A percentile compares a stretch with the other conserved stretches of the same genome.
phyloP scores from a whole-genome alignment of 2,113 vertebrate species.

The Carettochelys insculpta region DNA sequence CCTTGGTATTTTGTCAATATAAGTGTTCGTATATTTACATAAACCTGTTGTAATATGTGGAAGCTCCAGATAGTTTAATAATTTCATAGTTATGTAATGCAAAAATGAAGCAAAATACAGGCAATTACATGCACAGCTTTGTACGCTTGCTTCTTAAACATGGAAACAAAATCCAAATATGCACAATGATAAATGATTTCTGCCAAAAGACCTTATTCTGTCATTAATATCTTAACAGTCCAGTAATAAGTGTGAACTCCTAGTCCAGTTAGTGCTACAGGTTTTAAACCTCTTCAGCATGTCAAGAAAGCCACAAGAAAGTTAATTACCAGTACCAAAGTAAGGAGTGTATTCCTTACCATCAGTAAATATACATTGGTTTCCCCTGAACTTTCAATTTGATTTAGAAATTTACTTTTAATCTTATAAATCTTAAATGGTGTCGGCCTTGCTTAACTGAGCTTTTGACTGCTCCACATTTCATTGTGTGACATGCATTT shows the following conservation, averaged over 20 bases:
- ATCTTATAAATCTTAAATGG: background rate
- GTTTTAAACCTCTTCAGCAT: background rate
- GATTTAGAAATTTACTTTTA: slow-evolving; percentile 5
- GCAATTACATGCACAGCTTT: background rate
- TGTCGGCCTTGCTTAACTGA: slow-evolving; percentile 18
- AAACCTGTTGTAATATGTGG: background rate
- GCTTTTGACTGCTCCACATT: slow-evolving; percentile 20
- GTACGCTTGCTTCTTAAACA: background rate
- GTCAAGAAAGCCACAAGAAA: background rate
- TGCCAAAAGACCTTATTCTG: background rate
- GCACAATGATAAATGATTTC: background rate
- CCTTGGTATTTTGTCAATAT: too few relatives aligned
- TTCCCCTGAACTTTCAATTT: slow-evolving; percentile 4
- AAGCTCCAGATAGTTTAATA: background rate
- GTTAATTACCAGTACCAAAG: background rate
- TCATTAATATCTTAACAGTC: background rate
- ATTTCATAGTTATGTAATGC: background rate
- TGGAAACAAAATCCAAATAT: background rate
- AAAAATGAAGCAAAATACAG: background rate
- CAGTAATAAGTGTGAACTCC: background rate
- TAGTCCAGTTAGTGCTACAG: background rate
- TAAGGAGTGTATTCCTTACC: background rate
- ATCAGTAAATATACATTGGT: background rate
- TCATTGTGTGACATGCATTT: background rate
- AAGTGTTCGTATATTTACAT: background rate